Evolutionary conservation across 2,113 vertebrate species (phyloP).

Genomic region (Bos indicus): DNA sequence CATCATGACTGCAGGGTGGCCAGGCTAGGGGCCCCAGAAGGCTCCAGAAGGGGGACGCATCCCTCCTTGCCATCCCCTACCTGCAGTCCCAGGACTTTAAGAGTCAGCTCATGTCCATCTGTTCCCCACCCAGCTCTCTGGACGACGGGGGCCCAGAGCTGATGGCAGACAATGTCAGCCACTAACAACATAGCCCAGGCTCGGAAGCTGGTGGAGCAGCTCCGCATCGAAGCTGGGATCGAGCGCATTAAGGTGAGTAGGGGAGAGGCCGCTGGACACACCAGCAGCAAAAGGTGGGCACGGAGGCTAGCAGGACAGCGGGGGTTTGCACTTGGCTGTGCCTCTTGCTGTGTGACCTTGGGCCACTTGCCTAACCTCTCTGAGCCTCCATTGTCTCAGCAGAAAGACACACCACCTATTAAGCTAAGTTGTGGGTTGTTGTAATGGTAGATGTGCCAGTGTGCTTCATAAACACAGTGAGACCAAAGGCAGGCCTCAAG

Average conservation of each 20-base stretch:
- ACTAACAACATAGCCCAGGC: conserved; percentile 97
- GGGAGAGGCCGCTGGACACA: no score
- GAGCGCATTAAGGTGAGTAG: conserved; percentile 94
- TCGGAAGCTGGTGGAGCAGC: conserved; percentile 97
- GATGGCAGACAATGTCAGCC: conserved; percentile 92
- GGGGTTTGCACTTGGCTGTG: accelerated
- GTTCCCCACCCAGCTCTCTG: conserved; percentile 46
- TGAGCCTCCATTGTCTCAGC: background rate
- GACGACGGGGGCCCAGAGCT: conserved; percentile 62
- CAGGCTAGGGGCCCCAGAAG: background rate
- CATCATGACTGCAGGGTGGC: background rate
- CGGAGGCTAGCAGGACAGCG: background rate
- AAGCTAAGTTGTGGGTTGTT: background rate
- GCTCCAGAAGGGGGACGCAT: accelerated
- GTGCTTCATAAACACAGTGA: background rate
- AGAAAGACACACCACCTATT: background rate
- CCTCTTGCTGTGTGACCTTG: background rate
- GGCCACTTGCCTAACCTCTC: background rate
- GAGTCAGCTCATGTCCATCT: accelerated
- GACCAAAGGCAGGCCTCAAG: background rate
- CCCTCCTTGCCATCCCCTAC: accelerated
- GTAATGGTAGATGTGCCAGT: accelerated
- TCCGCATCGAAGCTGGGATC: conserved; percentile 94
- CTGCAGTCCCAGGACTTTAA: background rate
- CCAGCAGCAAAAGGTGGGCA: background rate